Evolutionary conservation across 1,140 invertebrate species (phyloP).

Genomic region (Apolygus lucorum): DNA sequence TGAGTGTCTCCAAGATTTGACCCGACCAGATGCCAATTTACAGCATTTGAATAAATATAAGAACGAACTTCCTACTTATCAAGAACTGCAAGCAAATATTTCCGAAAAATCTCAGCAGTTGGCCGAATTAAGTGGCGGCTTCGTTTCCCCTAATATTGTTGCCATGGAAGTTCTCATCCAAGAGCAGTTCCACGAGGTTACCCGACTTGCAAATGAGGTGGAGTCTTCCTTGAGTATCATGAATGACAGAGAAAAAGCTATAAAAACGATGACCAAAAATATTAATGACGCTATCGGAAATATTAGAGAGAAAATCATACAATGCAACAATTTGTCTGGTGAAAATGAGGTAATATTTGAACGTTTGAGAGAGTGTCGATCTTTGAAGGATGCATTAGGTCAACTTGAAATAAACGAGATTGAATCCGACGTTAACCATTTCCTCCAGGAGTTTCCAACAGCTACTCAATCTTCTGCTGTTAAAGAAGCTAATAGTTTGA

Average conservation of each 20-base stretch:
- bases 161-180: constrained; percentile 59
- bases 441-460: constrained; percentile 67
- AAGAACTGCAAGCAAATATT: constrained; percentile 64
- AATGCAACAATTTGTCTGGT: constrained; percentile 84
- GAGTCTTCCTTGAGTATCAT: constrained; percentile 58
- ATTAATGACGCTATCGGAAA: constrained; percentile 58
- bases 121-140: constrained; percentile 63
- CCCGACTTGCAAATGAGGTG: constrained; percentile 64
- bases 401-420: constrained; percentile 55
- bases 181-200: constrained; percentile 67
- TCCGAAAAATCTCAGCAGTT: constrained; percentile 71
- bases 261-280: constrained; percentile 61
- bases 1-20: constrained; percentile 60
- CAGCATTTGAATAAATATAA: constrained; percentile 61
- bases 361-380: constrained; percentile 62
- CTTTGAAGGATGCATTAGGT: constrained; percentile 58
- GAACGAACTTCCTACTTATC: constrained; percentile 71
- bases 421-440: constrained; percentile 55
- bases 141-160: constrained; percentile 57
- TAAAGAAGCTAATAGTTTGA: constrained; percentile 68
- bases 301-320: constrained; percentile 74
- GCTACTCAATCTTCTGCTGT: constrained; percentile 59
- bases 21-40: constrained; percentile 71
- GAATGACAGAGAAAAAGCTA: constrained; percentile 60
- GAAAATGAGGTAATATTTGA: constrained; percentile 73